Evolutionary conservation across 2,888 invertebrate species (phyloP).

Genomic region (Agriopis aurantiaria): DNA sequence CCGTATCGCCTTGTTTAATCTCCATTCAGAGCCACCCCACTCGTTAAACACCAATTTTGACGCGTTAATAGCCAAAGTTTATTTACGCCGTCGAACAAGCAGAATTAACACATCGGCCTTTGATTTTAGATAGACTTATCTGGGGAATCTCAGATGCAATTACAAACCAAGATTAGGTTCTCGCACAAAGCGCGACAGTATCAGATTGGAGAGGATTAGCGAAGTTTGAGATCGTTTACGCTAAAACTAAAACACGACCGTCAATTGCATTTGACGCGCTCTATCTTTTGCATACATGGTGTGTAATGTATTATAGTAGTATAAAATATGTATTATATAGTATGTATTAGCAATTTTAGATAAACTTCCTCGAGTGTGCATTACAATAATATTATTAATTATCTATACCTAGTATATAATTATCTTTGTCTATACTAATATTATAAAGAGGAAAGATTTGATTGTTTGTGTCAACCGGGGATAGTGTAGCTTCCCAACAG

Average conservation of each 20-base stretch:
- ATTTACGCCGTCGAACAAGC: slow-evolving; percentile 71
- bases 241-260: background rate
- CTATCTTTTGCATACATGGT: no score
- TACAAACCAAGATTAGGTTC: slow-evolving; percentile 13
- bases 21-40: slow-evolving; percentile 77
- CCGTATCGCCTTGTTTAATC: slow-evolving; percentile 81
- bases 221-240: background rate
- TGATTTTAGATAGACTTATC: slow-evolving; percentile 58
- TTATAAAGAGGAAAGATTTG: no score
- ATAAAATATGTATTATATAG: no score
- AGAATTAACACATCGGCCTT: slow-evolving; percentile 71
- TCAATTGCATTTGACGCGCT: background rate
- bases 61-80: slow-evolving; percentile 80
- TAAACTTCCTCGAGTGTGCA: no score
- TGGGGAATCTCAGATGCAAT: slow-evolving; percentile 42
- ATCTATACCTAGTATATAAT: no score
- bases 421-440: no score
- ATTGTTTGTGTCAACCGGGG: no score
- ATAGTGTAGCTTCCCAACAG: no score
- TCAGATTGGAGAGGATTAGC: background rate
- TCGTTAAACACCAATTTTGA: slow-evolving; percentile 81
- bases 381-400: no score
- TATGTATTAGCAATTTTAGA: no score
- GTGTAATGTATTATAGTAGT: no score
- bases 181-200: slow-evolving; percentile 34